These are phyloP conservation scores for Dynastes maya DNA, from an alignment of 2,888 invertebrate genomes.

Conservation along the genomic window DNA sequence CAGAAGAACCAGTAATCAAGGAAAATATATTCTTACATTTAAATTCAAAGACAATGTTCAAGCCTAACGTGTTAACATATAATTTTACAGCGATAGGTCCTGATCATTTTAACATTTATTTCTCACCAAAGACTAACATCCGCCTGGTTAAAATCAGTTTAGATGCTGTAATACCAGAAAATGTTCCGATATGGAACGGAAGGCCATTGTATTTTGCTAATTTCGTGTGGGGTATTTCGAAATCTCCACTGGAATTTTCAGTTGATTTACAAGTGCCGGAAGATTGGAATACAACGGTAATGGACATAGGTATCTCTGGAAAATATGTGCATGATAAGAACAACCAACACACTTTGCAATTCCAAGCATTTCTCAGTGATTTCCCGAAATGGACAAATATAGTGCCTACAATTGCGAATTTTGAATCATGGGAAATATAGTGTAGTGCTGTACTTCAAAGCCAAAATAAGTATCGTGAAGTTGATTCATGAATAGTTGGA, in stretches of 20 bases:
- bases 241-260: slow-evolving; percentile 61
- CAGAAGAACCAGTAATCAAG: slow-evolving; percentile 29
- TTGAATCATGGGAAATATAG: slow-evolving; percentile 45
- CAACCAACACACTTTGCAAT: slow-evolving; percentile 60
- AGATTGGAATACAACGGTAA: slow-evolving; percentile 60
- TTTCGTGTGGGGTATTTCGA: slow-evolving; percentile 61
- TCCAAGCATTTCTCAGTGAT: slow-evolving; percentile 36
- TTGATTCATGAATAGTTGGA: too few species aligned
- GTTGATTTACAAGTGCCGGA: slow-evolving; percentile 62
- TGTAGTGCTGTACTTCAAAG: not conserved
- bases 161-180: slow-evolving; percentile 62
- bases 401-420: slow-evolving; percentile 37
- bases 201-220: slow-evolving; percentile 63
- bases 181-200: slow-evolving; percentile 58
- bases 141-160: slow-evolving; percentile 74
- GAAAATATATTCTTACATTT: slow-evolving; percentile 24
- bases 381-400: slow-evolving; percentile 48
- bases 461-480: too few species aligned
- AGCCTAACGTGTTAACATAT: slow-evolving; percentile 12
- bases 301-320: slow-evolving; percentile 70
- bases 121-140: slow-evolving; percentile 74
- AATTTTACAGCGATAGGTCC: slow-evolving; percentile 71
- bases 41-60: slow-evolving; percentile 9
- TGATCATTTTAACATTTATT: slow-evolving; percentile 76
- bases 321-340: slow-evolving; percentile 70